Evolutionary conservation across 1,140 invertebrate genomes (phyloP).

Genomic region (Lepidurus apus): DNA sequence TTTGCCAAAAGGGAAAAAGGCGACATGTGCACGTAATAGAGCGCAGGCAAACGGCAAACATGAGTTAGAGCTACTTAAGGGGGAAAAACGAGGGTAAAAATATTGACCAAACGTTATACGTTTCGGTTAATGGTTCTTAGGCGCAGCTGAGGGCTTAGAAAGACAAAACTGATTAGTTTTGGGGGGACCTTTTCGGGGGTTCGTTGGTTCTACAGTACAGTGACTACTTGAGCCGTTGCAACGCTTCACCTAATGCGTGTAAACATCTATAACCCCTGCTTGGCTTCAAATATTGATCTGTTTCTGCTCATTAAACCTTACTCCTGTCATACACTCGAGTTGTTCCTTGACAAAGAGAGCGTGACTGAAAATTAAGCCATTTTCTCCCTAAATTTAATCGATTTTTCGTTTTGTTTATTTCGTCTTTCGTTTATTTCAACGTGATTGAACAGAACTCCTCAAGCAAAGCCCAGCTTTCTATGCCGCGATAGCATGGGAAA

Average conservation of each 20-base stretch:
- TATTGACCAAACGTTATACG: slow-evolving; percentile 5
- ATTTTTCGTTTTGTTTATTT: background rate
- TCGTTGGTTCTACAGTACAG: background rate
- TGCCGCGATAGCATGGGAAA: too few species aligned
- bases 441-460: too few species aligned
- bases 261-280: background rate
- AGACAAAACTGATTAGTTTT: slow-evolving; percentile 22
- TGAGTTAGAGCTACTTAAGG: slow-evolving; percentile 7
- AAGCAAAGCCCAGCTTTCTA: too few species aligned
- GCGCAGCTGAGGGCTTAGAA: background rate
- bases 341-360: background rate
- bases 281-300: background rate
- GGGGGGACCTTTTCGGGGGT: background rate
- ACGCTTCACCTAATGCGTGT: slow-evolving; percentile 2
- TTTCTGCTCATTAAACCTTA: background rate
- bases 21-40: slow-evolving; percentile 18
- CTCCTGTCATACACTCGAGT: background rate
- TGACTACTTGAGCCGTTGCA: background rate
- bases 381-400: background rate
- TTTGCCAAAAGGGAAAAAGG: background rate
- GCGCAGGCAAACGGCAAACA: slow-evolving; percentile 12
- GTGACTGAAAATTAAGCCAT: background rate
- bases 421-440: background rate
- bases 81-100: background rate
- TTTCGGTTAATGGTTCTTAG: background rate